Evolutionary conservation across 2,113 vertebrate genomes (phyloP).

Genomic region (Sphyrna mokarran): DNA sequence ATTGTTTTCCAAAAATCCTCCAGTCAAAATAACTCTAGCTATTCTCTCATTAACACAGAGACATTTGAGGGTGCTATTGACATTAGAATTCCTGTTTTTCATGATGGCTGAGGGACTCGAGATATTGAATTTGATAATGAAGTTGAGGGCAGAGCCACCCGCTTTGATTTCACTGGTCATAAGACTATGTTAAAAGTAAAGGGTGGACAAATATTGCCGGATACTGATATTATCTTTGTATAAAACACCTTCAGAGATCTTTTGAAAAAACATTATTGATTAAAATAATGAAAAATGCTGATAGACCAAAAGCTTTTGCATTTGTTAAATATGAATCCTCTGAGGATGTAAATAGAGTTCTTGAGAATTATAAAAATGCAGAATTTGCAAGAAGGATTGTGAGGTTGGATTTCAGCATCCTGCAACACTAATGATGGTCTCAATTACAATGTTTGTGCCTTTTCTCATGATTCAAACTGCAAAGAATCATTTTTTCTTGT

Average conservation of each 20-base stretch:
- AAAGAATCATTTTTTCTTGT: no score
- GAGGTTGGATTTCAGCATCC: conserved; percentile 74
- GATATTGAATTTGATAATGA: conserved; percentile 90
- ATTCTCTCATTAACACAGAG: conserved; percentile 54
- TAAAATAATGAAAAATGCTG: conserved; percentile 79
- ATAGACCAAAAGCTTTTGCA: conserved; percentile 79
- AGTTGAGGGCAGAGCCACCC: conserved; percentile 76
- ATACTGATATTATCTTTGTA: conserved; percentile 77
- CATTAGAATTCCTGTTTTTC: conserved; percentile 71
- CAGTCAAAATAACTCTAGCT: conserved; percentile 70
- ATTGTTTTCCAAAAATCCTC: conserved; percentile 88
- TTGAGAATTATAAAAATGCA: conserved; percentile 79
- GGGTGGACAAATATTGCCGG: conserved; percentile 42
- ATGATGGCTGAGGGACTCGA: conserved; percentile 67
- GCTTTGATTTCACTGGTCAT: conserved; percentile 79
- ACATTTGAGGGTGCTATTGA: conserved; percentile 40
- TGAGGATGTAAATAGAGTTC: conserved; percentile 85
- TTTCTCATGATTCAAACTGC: no score
- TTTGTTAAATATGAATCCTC: conserved; percentile 79
- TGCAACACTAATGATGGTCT: conserved; percentile 53
- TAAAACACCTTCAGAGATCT: conserved; percentile 75
- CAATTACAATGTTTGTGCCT: no score
- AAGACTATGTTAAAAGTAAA: conserved; percentile 67
- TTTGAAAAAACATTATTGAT: conserved; percentile 84
- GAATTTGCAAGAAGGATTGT: conserved; percentile 84